These are phyloP conservation scores for Drosophila sechellia DNA, from an alignment of 1,140 invertebrate genomes.

Conservation along the genomic window DNA sequence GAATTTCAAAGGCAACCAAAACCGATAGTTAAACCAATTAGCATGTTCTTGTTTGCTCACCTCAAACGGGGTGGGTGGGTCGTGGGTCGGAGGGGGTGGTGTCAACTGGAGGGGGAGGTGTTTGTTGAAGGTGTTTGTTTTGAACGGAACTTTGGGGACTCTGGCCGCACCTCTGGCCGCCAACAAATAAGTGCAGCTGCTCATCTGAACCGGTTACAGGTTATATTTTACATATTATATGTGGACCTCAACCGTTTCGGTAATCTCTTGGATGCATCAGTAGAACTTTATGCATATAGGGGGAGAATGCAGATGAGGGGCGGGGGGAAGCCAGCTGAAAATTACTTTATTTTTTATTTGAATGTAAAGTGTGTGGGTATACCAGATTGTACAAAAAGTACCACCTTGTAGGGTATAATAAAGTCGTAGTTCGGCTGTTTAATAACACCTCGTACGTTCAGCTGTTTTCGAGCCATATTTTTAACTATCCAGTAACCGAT, in stretches of 20 bases:
- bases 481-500: conserved; percentile 31
- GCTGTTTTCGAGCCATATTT: conserved; percentile 37
- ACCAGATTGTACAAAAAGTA: neutral
- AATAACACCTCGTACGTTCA: conserved; percentile 22
- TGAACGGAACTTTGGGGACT: conserved; percentile 35
- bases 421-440: neutral
- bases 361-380: neutral
- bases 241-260: conserved; percentile 17
- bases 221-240: conserved; percentile 21
- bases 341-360: conserved; percentile 24
- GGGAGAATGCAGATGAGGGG: conserved; percentile 2
- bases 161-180: conserved; percentile 52
- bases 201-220: conserved; percentile 39
- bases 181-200: conserved; percentile 40
- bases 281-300: conserved; percentile 19
- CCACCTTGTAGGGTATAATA: neutral
- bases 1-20: conserved; percentile 39
- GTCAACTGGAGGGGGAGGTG: conserved; percentile 5
- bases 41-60: conserved; percentile 60
- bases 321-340: conserved; percentile 4
- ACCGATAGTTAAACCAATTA: conserved; percentile 76
- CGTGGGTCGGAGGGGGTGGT: neutral
- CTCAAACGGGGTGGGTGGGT: neutral
- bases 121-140: conserved; percentile 44
- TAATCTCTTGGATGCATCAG: conserved; percentile 43